phyloP scores from a whole-genome alignment of 2,797 vertebrate species.

The Yasuhikotakia modesta region DNA sequence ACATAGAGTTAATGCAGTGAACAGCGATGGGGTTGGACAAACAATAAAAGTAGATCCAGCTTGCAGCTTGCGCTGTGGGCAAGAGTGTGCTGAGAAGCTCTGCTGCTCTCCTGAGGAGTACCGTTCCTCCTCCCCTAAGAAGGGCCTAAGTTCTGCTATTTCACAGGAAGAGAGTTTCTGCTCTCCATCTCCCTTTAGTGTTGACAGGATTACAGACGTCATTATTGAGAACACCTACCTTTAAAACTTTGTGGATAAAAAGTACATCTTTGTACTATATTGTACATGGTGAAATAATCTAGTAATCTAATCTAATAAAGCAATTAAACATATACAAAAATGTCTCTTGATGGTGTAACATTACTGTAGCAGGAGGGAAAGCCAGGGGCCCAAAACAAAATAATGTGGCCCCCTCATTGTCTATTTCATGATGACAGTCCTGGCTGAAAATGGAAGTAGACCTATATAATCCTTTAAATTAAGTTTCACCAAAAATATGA shows the following conservation, averaged over 20 bases:
- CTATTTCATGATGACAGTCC: too few relatives aligned
- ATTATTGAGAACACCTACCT: slow-evolving; percentile 69
- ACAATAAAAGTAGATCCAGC: slow-evolving; percentile 2
- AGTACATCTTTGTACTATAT: not conserved
- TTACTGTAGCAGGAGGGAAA: not conserved
- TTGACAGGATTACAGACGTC: slow-evolving; percentile 51
- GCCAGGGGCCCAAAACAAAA: too few relatives aligned
- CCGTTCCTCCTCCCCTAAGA: not conserved
- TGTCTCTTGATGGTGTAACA: not conserved
- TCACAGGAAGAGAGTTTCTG: slow-evolving; percentile 35
- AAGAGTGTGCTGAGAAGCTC: slow-evolving; percentile 67
- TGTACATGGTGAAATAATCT: not conserved
- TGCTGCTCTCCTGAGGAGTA: slow-evolving; percentile 66
- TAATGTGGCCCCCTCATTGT: too few relatives aligned
- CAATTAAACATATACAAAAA: not conserved
- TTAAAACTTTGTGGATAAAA: slow-evolving; percentile 16
- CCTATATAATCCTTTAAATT: too few relatives aligned
- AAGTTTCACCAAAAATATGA: too few relatives aligned
- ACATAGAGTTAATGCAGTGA: slow-evolving; percentile 15
- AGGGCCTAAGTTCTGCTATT: not conserved
- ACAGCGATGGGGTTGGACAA: not conserved
- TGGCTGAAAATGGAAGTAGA: too few relatives aligned
- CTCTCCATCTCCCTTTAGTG: slow-evolving; percentile 52
- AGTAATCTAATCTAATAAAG: too few relatives aligned
- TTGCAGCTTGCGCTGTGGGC: slow-evolving; percentile 72